Base-by-base conservation (phyloP, 1,140 invertebrate species). In the Magallana angulata region DNA sequence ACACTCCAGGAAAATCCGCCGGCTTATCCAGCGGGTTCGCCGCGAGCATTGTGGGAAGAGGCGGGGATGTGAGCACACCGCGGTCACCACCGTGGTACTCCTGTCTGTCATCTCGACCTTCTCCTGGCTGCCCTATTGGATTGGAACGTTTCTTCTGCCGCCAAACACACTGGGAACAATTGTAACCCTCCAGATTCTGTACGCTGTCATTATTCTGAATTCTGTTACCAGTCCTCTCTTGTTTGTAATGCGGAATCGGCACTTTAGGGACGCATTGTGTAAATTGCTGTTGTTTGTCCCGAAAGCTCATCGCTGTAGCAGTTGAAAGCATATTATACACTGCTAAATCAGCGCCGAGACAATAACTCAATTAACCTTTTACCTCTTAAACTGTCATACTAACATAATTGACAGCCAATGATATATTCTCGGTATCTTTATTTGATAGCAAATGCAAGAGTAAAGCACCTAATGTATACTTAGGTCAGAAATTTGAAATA, bases 181-280 rank as follows among this genome's bases (percentile, higher is more conserved):
- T 12, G 18, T 71, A 2, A 71, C 36, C 36, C 68, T 71, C 12
- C 68, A 71, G 68, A 71, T 71, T 30, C 36, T 71, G 24, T 71
- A 71, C 68, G 68, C 68, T 11, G 36, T 71, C 7, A 71, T 71
- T 11, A 71, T 71, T 3, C 68, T 71, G 18, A 71, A 71, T 30
- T 71, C 68, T 8, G 68, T 71, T 18, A 71, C 68, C 24, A 71
- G 68, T 71, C 68, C 68, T 1, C 68, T 71, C 3, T 30, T 71
- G 24, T 71, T 71, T 71, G 68, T 71, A 36, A 71, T 71, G 68
- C 18, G 68, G 24, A 71, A 71, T 71, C 24, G 68, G 36, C 68
- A 71, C 36, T 71, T 71, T 30, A 71, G 68, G 30, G 24, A 30
- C 30, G 68, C 68, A 11, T 30, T 71, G 68, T 71, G 68, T 30